These are phyloP conservation scores for Megalops atlanticus DNA, from an alignment of 2,113 vertebrate species.

Conservation along the genomic window DNA sequence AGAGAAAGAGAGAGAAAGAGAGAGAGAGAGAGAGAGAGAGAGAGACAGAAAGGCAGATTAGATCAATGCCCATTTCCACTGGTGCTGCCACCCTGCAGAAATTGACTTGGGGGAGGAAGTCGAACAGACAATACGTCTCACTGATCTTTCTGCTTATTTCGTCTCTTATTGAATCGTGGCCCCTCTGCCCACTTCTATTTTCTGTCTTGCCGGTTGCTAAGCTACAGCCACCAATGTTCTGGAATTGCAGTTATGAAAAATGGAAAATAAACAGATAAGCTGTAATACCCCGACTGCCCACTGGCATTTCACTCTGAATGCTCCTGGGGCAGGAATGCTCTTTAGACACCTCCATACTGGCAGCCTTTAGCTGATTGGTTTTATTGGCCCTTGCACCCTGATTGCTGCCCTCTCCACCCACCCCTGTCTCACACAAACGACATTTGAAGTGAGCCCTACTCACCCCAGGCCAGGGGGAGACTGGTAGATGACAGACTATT, in stretches of 20 bases:
- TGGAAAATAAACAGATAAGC: not conserved
- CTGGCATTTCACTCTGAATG: not conserved
- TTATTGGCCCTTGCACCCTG: not conserved
- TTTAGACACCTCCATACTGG: not conserved
- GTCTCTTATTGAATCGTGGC: not conserved
- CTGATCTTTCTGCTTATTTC: not conserved
- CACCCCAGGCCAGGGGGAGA: not conserved
- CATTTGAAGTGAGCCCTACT: not conserved
- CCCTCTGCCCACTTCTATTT: not conserved
- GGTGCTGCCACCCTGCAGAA: not conserved
- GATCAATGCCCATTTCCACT: not conserved
- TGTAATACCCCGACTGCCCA: not conserved
- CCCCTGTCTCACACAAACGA: too few relatives aligned
- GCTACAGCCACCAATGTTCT: not conserved
- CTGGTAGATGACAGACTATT: not conserved
- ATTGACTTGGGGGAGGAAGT: not conserved
- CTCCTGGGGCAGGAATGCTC: not conserved
- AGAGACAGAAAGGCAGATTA: not conserved
- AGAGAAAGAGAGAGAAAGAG: not conserved
- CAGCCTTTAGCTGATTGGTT: not conserved
- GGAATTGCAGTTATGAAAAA: not conserved
- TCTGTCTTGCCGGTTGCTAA: conserved; percentile 8
- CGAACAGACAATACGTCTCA: not conserved
- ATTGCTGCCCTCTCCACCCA: too few relatives aligned
- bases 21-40: not conserved